Percentiles rank a stretch among this genome's conserved stretches.
These are phyloP conservation scores for Coccyzus lansbergi DNA, from an alignment of 2,797 vertebrate species.

Conservation along the genomic window DNA sequence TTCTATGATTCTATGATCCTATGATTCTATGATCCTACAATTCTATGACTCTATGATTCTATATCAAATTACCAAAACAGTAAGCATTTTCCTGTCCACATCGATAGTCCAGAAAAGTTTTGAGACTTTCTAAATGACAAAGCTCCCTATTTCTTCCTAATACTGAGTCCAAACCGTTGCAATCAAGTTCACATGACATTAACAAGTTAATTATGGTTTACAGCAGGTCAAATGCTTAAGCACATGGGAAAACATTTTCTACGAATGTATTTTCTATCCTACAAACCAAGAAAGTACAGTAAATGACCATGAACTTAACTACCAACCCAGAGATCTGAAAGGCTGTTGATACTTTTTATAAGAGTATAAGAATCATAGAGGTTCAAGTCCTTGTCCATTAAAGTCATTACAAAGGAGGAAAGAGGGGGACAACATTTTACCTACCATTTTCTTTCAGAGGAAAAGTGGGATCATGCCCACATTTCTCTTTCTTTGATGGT, in stretches of 20 bases:
- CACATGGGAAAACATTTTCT: neutral
- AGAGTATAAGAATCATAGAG: accelerated
- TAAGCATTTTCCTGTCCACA: neutral
- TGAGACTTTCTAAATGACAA: neutral
- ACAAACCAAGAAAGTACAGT: neutral
- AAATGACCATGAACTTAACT: neutral
- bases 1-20: no score
- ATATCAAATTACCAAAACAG: neutral
- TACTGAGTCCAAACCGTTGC: neutral
- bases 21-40: no score
- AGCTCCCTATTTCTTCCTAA: neutral
- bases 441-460: neutral
- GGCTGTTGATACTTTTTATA: neutral
- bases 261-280: neutral
- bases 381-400: neutral
- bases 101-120: neutral
- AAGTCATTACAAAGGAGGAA: neutral
- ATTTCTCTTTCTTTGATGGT: neutral
- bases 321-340: neutral
- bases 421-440: neutral
- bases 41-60: no score
- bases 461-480: neutral
- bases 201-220: neutral
- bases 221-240: neutral
- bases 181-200: neutral